phyloP scores from a whole-genome alignment of 2,888 invertebrate species.

The Heterodera filipjevi region DNA sequence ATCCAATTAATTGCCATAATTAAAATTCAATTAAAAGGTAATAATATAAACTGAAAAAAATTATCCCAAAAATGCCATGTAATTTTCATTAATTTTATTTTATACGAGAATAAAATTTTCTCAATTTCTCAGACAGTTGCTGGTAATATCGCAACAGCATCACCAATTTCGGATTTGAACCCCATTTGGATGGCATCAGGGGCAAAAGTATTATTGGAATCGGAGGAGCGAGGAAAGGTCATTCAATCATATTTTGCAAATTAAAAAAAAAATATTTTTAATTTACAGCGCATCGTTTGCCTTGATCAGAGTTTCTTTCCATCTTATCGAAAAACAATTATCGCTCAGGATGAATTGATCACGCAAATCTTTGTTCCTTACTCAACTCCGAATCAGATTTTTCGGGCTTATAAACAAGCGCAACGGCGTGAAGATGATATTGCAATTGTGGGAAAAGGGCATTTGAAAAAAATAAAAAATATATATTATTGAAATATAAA shows the following conservation, averaged over 20 bases:
- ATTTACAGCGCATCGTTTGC: constrained; percentile 66
- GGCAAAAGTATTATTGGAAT: constrained; percentile 64
- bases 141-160: constrained; percentile 91
- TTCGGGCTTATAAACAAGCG: constrained; percentile 87
- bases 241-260: neutral
- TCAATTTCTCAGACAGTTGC: constrained; percentile 75
- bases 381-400: constrained; percentile 75
- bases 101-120: no score
- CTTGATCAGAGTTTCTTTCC: constrained; percentile 81
- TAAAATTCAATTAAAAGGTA: no score
- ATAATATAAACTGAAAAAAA: neutral
- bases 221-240: constrained; percentile 53
- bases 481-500: neutral
- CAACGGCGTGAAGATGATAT: constrained; percentile 90
- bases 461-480: no score
- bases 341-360: constrained; percentile 80
- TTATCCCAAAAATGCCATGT: constrained; percentile 4
- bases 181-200: constrained; percentile 83
- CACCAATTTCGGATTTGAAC: constrained; percentile 93
- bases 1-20: neutral
- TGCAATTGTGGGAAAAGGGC: constrained; percentile 76
- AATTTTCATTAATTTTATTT: no score
- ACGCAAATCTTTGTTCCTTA: constrained; percentile 80
- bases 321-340: constrained; percentile 80
- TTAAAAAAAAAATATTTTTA: neutral